Evolutionary conservation across 2,113 vertebrate species (phyloP), one percentile per base, ranked within the genome.

Genomic region (Sialia sialis): DNA sequence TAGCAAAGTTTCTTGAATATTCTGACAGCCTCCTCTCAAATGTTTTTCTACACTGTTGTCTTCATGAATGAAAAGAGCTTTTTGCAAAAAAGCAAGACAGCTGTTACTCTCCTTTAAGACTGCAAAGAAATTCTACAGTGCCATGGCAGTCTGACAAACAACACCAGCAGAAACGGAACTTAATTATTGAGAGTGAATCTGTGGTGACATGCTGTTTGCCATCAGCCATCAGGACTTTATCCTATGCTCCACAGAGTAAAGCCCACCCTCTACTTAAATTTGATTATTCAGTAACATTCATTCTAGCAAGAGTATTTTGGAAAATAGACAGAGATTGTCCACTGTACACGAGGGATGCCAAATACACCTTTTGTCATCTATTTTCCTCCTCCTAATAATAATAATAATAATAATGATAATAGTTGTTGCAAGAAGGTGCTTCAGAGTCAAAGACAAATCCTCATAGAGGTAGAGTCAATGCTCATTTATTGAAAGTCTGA

Each of bases 161-260:
- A 0, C 8, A 55, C 4, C 25, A 56, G 16, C 36, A 68, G 49
- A 43, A 60, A 25, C 0, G 60, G 66, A 56, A n/a, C 16, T 69
- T 56, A 34, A 14, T 46, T 56, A 6, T 6, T 63, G 21, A 76
- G 6, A 27, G 8, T n/a, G 11, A 66, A 44, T 75, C 9, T 46
- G 2, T 9, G 27, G 14, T 8, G 13, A 18, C 15, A 4, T n/a
- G 18, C 7, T 67, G 4, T 14, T 78, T 58, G 21, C 64, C 8
- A 26, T 68, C 22, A 9, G 3, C 39, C 23, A 23, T 34, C 20
- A 77, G 22, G 34, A 58, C 18, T 84, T 74, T 30, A 32, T 84
- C 6, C 64, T 64, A 2, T 4, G 5, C 6, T 68, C 15, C 51
- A 21, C 8, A n/a, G 13, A 78, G 16, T 34, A 36, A 89, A 73